Conservation (phyloP, 2,888 invertebrate species). For the Augiades crinisus region DNA sequence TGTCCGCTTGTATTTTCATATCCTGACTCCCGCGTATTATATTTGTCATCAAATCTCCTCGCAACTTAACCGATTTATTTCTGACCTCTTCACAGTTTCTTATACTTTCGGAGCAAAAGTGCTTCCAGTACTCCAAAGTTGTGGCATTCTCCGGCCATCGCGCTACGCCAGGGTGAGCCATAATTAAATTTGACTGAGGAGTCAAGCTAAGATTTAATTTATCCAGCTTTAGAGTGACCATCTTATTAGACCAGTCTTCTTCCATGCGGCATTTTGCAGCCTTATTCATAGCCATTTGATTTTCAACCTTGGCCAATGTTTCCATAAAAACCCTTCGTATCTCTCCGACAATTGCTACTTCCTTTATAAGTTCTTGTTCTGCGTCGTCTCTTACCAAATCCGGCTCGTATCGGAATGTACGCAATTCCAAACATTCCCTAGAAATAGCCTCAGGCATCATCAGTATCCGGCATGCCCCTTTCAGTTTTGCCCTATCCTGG, state of each 20-base stretch:
- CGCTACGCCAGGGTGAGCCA: conserved; percentile 90
- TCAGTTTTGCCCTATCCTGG: conserved; percentile 82
- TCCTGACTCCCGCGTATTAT: conserved; percentile 91
- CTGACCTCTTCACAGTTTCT: conserved; percentile 88
- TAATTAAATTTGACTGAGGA: conserved; percentile 84
- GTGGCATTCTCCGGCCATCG: conserved; percentile 89
- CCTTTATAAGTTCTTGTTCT: conserved; percentile 90
- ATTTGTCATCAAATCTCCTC: conserved; percentile 85
- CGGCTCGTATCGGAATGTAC: conserved; percentile 86
- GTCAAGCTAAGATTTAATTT: conserved; percentile 83
- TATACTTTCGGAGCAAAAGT: conserved; percentile 89
- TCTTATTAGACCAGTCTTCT: conserved; percentile 95
- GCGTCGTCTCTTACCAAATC: conserved; percentile 89
- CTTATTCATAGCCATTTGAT: conserved; percentile 87
- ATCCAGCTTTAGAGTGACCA: conserved; percentile 87
- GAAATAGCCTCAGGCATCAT: conserved; percentile 87
- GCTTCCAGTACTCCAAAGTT: conserved; percentile 88
- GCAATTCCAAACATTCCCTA: conserved; percentile 86
- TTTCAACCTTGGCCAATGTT: conserved; percentile 84
- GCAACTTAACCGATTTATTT: conserved; percentile 85
- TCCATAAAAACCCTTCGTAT: conserved; percentile 83
- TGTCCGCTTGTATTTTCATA: conserved; percentile 90
- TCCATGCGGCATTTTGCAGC: conserved; percentile 90
- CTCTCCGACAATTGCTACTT: conserved; percentile 87
- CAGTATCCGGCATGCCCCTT: conserved; percentile 84